A percentile compares a stretch with the other conserved stretches of the same genome.
Evolutionary conservation across 2,888 invertebrate genomes (phyloP).

Genomic region (Platycnemis pennipes): DNA sequence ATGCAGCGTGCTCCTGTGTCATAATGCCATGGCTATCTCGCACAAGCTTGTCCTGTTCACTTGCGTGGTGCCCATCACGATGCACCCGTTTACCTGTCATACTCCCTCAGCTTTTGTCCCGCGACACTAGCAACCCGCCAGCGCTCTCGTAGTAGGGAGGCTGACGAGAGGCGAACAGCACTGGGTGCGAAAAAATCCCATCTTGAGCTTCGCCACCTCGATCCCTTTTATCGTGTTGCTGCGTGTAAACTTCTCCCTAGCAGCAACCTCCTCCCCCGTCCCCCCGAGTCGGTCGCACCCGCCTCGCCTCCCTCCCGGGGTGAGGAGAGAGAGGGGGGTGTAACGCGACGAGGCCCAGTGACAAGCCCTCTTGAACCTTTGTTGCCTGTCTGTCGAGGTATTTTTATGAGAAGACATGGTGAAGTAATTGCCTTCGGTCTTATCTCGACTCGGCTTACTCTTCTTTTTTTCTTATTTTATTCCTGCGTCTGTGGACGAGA

Average conservation of each 20-base stretch:
- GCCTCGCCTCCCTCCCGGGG: not conserved
- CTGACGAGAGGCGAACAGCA: not conserved
- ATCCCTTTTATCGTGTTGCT: not conserved
- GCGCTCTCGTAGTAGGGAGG: not conserved
- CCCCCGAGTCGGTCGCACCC: not conserved
- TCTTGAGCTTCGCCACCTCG: constrained; percentile 16
- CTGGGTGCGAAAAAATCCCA: constrained; percentile 28
- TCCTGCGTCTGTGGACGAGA: not conserved
- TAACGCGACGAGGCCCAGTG: constrained; percentile 30
- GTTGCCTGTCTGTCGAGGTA: constrained; percentile 23
- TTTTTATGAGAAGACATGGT: not conserved
- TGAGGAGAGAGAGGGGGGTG: not conserved
- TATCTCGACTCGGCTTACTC: not conserved
- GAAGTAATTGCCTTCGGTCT: not conserved
- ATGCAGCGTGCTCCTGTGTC: too few relatives aligned
- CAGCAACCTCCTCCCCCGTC: not conserved
- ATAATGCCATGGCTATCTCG: too few relatives aligned
- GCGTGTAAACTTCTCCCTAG: constrained; percentile 20
- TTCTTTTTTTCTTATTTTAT: not conserved
- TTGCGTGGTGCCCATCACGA: too few relatives aligned
- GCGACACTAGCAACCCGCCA: not conserved
- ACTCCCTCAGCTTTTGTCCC: too few relatives aligned
- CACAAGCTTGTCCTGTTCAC: too few relatives aligned
- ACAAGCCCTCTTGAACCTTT: constrained; percentile 21
- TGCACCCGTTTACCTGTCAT: too few relatives aligned